phyloP scores from a whole-genome alignment of 2,888 invertebrate genomes.

The Athrips mouffetella region DNA sequence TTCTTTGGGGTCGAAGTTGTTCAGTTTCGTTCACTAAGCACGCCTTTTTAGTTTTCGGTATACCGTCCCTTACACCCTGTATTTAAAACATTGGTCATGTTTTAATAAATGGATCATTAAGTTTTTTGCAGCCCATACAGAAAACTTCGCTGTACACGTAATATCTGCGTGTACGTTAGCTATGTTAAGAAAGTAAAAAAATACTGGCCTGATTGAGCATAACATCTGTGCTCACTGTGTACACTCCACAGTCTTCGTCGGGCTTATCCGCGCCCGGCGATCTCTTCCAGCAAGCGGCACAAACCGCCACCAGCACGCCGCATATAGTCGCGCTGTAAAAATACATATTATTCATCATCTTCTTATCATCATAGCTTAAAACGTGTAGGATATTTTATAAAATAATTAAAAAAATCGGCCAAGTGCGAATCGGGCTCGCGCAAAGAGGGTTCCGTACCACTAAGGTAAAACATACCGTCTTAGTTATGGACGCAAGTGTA shows the following conservation, averaged over 20 bases:
- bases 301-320: slow-evolving; percentile 85
- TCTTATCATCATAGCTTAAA: no score
- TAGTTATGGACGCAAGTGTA: no score
- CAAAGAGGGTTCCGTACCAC: no score
- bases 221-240: slow-evolving; percentile 62
- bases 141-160: neutral
- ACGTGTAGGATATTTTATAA: no score
- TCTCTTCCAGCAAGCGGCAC: slow-evolving; percentile 85
- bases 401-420: neutral
- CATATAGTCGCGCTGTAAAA: slow-evolving; percentile 84
- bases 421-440: no score
- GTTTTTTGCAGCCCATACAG: no score
- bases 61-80: no score
- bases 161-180: neutral
- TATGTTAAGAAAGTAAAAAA: neutral
- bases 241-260: slow-evolving; percentile 59
- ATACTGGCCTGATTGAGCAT: slow-evolving; percentile 52
- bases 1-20: no score
- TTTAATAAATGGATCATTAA: no score
- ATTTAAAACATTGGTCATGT: no score
- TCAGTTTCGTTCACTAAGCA: no score
- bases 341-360: neutral
- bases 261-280: slow-evolving; percentile 55
- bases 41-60: no score
- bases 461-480: neutral